Conservation (phyloP, 2,888 invertebrate species). For the Caenorhabditis sp. region DNA sequence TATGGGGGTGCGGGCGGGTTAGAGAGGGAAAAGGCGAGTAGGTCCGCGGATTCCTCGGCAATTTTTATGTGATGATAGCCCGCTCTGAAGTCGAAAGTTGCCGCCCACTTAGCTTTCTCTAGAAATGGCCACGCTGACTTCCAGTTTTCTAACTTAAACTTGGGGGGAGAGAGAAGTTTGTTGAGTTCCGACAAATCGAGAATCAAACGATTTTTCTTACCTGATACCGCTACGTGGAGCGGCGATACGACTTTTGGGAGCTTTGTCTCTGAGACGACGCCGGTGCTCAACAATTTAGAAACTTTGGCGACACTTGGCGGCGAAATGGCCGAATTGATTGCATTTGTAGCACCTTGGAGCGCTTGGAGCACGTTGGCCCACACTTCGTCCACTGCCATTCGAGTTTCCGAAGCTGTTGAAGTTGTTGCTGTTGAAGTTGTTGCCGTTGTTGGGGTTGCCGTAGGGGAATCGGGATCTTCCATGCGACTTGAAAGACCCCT, state of each 20-base stretch:
- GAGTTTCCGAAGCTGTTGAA: background rate
- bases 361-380: background rate
- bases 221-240: conserved; percentile 7
- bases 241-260: background rate
- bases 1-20: conserved; percentile 4
- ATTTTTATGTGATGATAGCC: conserved; percentile 27
- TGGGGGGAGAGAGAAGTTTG: background rate
- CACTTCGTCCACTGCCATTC: background rate
- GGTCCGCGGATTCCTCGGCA: background rate
- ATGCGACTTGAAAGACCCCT: too few relatives aligned
- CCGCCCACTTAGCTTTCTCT: background rate
- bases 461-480: too few relatives aligned
- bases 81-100: conserved; percentile 24
- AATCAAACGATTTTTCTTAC: conserved; percentile 19
- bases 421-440: background rate
- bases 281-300: background rate
- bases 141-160: conserved; percentile 8
- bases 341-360: background rate
- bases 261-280: background rate
- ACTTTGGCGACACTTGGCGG: background rate
- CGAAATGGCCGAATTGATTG: background rate
- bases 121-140: conserved; percentile 14
- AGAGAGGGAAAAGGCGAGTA: background rate
- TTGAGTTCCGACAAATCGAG: conserved; percentile 7
- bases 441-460: too few relatives aligned